Evolutionary conservation across 2,797 vertebrate genomes (phyloP).

Genomic region (Artibeus lituratus): DNA sequence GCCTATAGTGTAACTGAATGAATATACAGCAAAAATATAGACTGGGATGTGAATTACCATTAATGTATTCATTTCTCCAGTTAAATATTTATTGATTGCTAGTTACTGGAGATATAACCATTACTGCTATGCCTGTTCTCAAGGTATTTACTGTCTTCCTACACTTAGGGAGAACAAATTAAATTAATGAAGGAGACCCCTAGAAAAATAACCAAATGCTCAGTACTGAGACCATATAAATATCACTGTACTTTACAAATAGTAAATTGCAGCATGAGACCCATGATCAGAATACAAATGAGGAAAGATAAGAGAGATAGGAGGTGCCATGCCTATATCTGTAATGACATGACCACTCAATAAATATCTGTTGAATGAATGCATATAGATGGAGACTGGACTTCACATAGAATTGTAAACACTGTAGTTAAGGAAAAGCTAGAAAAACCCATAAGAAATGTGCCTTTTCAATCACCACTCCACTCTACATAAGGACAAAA

Average conservation of each 20-base stretch:
- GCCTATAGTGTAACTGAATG: background rate
- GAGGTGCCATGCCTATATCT: background rate
- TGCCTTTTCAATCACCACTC: background rate
- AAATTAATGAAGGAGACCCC: background rate
- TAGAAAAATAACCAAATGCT: background rate
- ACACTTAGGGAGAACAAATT: background rate
- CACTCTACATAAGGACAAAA: background rate
- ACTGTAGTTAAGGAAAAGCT: background rate
- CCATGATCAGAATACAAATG: background rate
- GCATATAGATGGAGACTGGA: background rate
- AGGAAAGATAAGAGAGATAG: background rate
- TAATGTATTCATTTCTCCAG: background rate
- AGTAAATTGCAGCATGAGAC: background rate
- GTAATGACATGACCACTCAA: background rate
- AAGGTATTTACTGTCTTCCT: background rate
- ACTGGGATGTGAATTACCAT: background rate
- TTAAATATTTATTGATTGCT: background rate
- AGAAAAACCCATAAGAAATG: background rate
- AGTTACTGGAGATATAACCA: background rate
- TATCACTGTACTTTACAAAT: background rate
- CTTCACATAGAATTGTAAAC: background rate
- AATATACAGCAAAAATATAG: background rate
- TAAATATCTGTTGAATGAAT: background rate
- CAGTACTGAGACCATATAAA: background rate
- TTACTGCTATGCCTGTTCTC: background rate